phyloP scores from a whole-genome alignment of 2,797 vertebrate species.

The Ctenopoma kingsleyae region DNA sequence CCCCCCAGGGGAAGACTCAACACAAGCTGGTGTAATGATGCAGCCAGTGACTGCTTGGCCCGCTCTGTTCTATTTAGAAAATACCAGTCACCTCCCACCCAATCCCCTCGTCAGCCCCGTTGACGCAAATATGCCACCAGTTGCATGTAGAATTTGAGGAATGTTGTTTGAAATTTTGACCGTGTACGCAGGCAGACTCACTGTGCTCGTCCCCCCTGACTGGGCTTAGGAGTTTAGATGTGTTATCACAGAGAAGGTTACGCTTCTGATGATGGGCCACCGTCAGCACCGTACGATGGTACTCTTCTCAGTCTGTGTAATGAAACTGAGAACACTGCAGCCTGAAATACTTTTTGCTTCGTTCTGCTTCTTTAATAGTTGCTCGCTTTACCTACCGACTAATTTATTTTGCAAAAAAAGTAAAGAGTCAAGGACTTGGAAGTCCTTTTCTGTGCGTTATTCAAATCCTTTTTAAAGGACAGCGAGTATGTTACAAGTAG shows the following conservation, averaged over 20 bases:
- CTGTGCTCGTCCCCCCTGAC: constrained; percentile 50
- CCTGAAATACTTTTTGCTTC: constrained; percentile 17
- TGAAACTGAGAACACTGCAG: constrained; percentile 7
- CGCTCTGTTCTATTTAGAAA: constrained; percentile 74
- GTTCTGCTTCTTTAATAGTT: constrained; percentile 17
- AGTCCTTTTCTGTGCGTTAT: not conserved
- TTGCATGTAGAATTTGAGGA: constrained; percentile 82
- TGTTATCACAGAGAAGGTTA: constrained; percentile 44
- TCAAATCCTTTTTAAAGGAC: not conserved
- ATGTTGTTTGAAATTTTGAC: constrained; percentile 78
- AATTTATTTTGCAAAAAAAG: constrained; percentile 12
- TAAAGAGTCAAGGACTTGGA: not conserved
- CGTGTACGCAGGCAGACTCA: constrained; percentile 65
- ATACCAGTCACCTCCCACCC: constrained; percentile 75
- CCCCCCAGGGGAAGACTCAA: constrained; percentile 64
- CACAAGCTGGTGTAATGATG: constrained; percentile 75
- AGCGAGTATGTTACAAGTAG: not conserved
- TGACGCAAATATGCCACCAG: constrained; percentile 82
- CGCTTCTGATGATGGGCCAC: constrained; percentile 18
- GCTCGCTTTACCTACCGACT: not conserved
- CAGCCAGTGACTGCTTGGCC: constrained; percentile 68
- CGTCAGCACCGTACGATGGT: constrained; percentile 42
- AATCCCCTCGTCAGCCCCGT: constrained; percentile 54
- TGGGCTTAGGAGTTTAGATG: constrained; percentile 42
- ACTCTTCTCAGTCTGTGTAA: constrained; percentile 12